Base-by-base conservation (phyloP, 2,888 invertebrate species). In the Odontomyia ornata region DNA sequence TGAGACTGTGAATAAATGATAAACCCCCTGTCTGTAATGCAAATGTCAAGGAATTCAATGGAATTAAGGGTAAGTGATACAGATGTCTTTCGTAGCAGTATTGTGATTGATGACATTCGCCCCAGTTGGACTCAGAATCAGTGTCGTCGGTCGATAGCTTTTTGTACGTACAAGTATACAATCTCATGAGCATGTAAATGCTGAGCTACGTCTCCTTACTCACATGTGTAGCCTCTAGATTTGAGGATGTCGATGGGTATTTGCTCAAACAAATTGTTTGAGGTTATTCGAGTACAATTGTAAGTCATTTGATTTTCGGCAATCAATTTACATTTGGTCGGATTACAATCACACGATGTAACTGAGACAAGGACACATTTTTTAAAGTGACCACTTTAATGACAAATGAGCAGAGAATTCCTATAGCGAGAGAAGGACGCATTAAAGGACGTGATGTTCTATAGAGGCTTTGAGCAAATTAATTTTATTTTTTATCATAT, bases 31-130 rank as follows among this genome's bases (percentile, higher is more conserved):
- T 60, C 77, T 67, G 75, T 71, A 76, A 62, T 56, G 71, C 43
- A 46, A 67, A 75, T 78, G 78, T 77, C 77, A 79, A 43, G 47
- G 78, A 77, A 79, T 80, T 79, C 80, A 67, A 76, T 77, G 76
- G 81, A 79, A 79, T 80, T 80, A 79, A 79, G 77, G 77, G 78
- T 80, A 81, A 81, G 80, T 81, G 79, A 81, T 80, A 81, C 81
- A 81, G 80, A 81, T 81, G 80, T 81, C 80, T 79, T 80, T 76
- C 78, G 77, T 25, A 23, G 64, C 13, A 75, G 79, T 78, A 80
- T 81, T 80, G 81, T 81, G 81, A 81, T 81, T 81, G 81, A 81
- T 81, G 78, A 79, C 78, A 75, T 69, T 28, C 56, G 25, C 73
- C 27, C 30, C 30, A 30, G 43, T 46, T 73, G 46, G 60, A 43